Percentiles rank a stretch among this genome's conserved stretches.
These are phyloP conservation scores for Acleris laterana DNA, from an alignment of 2,888 invertebrate genomes.

Conservation along the genomic window DNA sequence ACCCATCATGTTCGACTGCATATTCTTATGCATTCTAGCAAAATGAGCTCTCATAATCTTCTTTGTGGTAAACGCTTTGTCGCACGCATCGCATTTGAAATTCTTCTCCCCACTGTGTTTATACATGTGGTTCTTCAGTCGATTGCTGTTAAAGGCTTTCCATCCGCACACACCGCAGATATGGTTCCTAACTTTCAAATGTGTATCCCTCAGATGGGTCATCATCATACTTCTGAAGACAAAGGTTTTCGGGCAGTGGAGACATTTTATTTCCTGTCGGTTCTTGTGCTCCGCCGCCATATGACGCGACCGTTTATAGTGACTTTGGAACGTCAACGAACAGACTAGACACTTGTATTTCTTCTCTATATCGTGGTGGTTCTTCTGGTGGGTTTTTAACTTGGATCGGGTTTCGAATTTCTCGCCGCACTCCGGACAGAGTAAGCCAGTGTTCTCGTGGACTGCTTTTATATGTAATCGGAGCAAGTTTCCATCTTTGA, in stretches of 20 bases:
- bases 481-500: conserved; percentile 66
- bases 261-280: conserved; percentile 70
- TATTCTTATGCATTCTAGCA: conserved; percentile 66
- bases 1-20: conserved; percentile 48
- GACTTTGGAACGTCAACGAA: conserved; percentile 66
- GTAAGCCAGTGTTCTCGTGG: conserved; percentile 65
- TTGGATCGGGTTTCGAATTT: conserved; percentile 79
- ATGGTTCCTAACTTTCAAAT: conserved; percentile 71
- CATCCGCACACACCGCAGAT: conserved; percentile 73
- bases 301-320: conserved; percentile 70
- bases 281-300: conserved; percentile 75
- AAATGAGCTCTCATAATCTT: conserved; percentile 77
- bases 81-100: conserved; percentile 72
- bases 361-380: conserved; percentile 72
- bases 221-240: conserved; percentile 78
- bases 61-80: conserved; percentile 74
- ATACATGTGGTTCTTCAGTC: conserved; percentile 80
- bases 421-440: conserved; percentile 74
- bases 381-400: conserved; percentile 75
- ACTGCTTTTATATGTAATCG: conserved; percentile 66
- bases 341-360: conserved; percentile 81
- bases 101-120: conserved; percentile 79
- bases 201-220: conserved; percentile 71
- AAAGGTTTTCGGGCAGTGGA: conserved; percentile 75
- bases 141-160: conserved; percentile 74